Conservation (phyloP, 2,888 invertebrate genomes). For the Catocala fraxini region DNA sequence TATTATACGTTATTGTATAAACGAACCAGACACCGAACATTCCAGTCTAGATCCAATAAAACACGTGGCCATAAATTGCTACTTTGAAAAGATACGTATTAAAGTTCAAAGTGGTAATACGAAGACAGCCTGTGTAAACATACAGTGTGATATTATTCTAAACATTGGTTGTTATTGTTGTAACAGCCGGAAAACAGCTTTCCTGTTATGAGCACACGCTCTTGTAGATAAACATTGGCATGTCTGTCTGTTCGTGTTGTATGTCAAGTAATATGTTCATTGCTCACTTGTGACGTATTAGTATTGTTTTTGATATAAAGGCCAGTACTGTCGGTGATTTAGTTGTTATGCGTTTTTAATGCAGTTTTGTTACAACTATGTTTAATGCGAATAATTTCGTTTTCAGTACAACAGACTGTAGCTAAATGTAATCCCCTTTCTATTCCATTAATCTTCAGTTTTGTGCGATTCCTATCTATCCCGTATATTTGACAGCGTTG, state of each 20-base stretch:
- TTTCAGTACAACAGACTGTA: no score
- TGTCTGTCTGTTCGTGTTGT: constrained; percentile 1
- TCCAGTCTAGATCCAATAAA: not conserved
- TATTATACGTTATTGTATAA: no score
- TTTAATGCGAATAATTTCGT: no score
- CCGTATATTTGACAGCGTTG: no score
- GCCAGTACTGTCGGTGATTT: not conserved
- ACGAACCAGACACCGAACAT: not conserved
- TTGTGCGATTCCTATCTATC: no score
- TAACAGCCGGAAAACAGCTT: constrained; percentile 56
- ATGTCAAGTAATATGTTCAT: not conserved
- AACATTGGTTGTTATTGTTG: constrained; percentile 53
- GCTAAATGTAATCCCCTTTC: no score
- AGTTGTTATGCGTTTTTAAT: no score
- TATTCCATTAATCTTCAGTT: no score
- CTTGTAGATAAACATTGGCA: constrained; percentile 42
- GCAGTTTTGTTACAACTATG: no score
- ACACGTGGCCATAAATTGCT: constrained; percentile 13
- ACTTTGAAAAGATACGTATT: constrained; percentile 13
- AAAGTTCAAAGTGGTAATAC: constrained; percentile 40
- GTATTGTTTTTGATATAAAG: not conserved
- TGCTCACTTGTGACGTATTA: not conserved
- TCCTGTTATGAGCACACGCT: constrained; percentile 52
- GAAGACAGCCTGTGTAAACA: constrained; percentile 46
- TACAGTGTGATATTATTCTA: constrained; percentile 40